Base-by-base conservation (phyloP, 2,113 vertebrate genomes). In the Pachycephala philippinensis region DNA sequence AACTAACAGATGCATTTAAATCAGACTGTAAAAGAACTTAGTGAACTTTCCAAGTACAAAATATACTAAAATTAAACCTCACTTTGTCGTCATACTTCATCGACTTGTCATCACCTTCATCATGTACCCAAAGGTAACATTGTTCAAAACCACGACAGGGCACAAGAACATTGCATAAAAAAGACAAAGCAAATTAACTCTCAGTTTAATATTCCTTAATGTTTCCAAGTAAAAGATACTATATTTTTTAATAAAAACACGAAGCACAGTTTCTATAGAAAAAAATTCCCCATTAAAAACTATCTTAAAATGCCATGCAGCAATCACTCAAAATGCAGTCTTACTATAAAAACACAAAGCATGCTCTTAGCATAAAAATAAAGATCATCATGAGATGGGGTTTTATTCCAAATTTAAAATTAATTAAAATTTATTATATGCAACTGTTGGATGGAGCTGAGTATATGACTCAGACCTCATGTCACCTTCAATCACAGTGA, bases 401-500 rank as follows among this genome's bases (percentile, higher is more conserved):
- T 60, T 96, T 87, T 52, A 77, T 30, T 84, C 42, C 44, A 63
- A 95, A 90, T 90, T 81, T 94, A 75, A 89, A 86, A 92, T 60
- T 60, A 89, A 95, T 92, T 93, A 84, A 75, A 89, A 95, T 83
- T 75, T 59, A 95, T 84, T 80, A 86, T 74, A 84, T 78, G 76
- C 69, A 92, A 92, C 70, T 89, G 44, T 81, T 95, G 77, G 83
- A 93, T 64, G 60, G n/a, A 52, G 60, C 40, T 87, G 40, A 78
- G 40, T 72, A 30, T 15, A 63, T 91, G 94, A 96, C 66, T 97
- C 95, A 93, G 77, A 83, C 80, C 33, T 89, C 70, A 24, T 80
- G 94, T 93, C 96, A 93, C 37, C 35, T 91, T 74, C 84, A 93
- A 91, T 97, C 84, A 87, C 27, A 94, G 21, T 19, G 54, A 85